phyloP scores from a whole-genome alignment of 1,140 invertebrate genomes.

The Euwallacea similis region DNA sequence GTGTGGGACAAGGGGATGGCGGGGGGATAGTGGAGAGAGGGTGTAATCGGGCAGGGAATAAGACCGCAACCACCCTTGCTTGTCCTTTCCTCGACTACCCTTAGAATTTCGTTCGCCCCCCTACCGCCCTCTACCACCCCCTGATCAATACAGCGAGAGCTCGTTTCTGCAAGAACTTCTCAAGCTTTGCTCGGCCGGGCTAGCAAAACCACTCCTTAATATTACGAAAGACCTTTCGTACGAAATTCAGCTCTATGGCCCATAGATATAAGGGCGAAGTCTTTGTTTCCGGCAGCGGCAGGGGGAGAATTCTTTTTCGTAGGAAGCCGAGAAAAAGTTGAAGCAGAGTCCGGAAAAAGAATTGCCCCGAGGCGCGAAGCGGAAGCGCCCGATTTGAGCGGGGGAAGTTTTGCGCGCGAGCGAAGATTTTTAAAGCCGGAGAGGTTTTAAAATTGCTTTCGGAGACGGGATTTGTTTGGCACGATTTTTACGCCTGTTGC shows the following conservation, averaged over 20 bases:
- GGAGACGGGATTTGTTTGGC: constrained; percentile 24
- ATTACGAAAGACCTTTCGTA: constrained; percentile 41
- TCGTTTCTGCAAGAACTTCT: constrained; percentile 51
- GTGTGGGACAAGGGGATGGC: constrained; percentile 11
- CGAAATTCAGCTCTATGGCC: constrained; percentile 46
- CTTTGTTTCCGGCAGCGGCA: constrained; percentile 42
- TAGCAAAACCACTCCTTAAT: constrained; percentile 52
- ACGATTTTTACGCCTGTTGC: constrained; percentile 29
- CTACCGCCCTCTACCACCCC: constrained; percentile 39
- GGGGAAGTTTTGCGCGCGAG: constrained; percentile 16
- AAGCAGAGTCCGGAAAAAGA: constrained; percentile 29
- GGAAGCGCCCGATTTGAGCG: constrained; percentile 24
- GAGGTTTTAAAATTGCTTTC: constrained; percentile 3
- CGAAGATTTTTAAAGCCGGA: constrained; percentile 22
- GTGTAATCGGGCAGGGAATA: constrained; percentile 50
- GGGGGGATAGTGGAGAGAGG: constrained; percentile 39
- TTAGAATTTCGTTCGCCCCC: constrained; percentile 46
- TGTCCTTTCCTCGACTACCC: constrained; percentile 53
- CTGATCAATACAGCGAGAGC: constrained; percentile 53
- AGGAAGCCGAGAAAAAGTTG: constrained; percentile 38
- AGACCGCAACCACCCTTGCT: constrained; percentile 53
- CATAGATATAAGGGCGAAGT: constrained; percentile 30
- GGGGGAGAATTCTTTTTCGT: constrained; percentile 40
- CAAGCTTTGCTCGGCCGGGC: constrained; percentile 52
- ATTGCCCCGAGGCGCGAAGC: constrained; percentile 25